Percentiles rank a stretch among this genome's conserved stretches.
Conservation (phyloP, 2,113 vertebrate genomes). For the Sterrhoptilus dennistouni region DNA sequence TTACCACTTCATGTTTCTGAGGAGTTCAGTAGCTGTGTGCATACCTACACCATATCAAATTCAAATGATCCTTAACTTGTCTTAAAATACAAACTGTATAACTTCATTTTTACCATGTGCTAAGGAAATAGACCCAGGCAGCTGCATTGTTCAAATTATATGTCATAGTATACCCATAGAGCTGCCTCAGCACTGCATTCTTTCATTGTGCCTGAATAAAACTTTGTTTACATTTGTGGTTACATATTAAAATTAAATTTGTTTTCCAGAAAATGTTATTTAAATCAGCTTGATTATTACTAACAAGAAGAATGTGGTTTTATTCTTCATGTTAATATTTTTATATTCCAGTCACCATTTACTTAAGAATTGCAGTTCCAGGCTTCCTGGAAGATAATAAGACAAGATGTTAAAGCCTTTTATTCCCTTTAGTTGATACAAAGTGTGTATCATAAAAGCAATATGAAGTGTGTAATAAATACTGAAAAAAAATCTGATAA, state of each 20-base stretch:
- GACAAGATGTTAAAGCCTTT: neutral
- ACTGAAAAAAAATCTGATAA: neutral
- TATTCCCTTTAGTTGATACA: neutral
- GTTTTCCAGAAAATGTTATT: neutral
- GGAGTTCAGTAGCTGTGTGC: neutral
- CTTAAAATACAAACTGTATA: neutral
- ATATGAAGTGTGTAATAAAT: neutral
- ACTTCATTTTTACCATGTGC: neutral
- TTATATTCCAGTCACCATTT: neutral
- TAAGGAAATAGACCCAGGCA: neutral
- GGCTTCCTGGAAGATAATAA: neutral
- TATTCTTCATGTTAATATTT: neutral
- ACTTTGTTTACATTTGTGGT: neutral
- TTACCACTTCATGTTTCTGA: neutral
- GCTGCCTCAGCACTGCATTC: neutral
- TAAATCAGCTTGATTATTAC: neutral
- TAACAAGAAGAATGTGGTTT: neutral
- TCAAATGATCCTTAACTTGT: neutral
- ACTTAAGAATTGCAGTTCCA: neutral
- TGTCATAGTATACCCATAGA: neutral
- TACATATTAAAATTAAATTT: neutral
- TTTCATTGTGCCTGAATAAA: constrained; percentile 24
- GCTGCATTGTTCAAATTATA: neutral
- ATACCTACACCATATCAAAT: neutral
- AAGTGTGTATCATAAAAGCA: neutral